phyloP scores from a whole-genome alignment of 2,113 vertebrate species.

The Arvicanthis niloticus region DNA sequence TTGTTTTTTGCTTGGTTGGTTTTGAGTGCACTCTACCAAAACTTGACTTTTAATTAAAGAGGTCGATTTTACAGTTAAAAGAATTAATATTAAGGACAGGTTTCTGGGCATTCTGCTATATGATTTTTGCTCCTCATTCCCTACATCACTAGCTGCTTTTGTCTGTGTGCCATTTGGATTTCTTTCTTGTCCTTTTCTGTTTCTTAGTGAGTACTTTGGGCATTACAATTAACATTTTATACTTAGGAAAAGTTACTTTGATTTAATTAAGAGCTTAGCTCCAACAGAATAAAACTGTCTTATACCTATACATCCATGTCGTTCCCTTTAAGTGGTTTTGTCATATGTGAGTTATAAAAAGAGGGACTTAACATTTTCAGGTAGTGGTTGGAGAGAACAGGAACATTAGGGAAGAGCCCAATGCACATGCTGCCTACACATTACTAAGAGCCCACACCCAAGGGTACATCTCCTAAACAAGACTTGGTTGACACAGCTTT shows the following conservation, averaged over 20 bases:
- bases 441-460: background rate
- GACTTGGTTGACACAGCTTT: slow-evolving; percentile 46
- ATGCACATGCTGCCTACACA: background rate
- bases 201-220: background rate
- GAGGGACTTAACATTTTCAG: background rate
- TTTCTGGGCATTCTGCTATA: background rate
- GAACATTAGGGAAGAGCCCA: background rate
- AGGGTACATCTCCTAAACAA: background rate
- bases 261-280: background rate
- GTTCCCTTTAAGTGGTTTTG: background rate
- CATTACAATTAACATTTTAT: background rate
- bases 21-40: background rate
- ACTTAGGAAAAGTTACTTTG: background rate
- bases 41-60: background rate
- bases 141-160: background rate
- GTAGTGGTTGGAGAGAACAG: background rate
- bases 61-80: background rate
- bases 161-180: background rate
- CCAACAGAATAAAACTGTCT: background rate
- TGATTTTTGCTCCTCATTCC: background rate
- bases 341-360: slow-evolving; percentile 18
- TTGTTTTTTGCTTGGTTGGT: background rate
- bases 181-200: background rate
- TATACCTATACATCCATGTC: background rate
- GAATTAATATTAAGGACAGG: background rate